Conservation (phyloP, 2,797 vertebrate genomes). For the Eulemur mongoz region DNA sequence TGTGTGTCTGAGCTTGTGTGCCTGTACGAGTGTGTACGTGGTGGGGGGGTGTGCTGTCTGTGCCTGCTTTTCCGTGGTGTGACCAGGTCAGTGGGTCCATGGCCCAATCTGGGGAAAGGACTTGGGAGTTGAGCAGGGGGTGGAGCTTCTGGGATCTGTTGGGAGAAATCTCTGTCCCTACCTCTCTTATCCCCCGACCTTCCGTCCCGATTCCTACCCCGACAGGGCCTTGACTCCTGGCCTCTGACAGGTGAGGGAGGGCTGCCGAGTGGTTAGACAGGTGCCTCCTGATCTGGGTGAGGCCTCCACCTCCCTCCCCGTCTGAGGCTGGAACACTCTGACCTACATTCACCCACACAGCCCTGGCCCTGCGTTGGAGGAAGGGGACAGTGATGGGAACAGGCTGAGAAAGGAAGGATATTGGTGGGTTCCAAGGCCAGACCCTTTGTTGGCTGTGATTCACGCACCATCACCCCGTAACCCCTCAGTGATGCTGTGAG, state of each 20-base stretch:
- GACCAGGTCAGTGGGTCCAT: neutral
- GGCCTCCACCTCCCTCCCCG: neutral
- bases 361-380: neutral
- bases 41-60: accelerated
- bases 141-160: neutral
- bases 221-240: neutral
- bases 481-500: neutral
- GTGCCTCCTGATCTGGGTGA: neutral
- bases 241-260: neutral
- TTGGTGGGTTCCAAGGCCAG: neutral
- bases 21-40: no score
- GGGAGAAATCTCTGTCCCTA: neutral
- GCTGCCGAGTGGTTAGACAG: neutral
- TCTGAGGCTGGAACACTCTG: neutral
- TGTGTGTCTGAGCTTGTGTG: neutral
- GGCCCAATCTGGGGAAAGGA: neutral
- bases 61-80: no score
- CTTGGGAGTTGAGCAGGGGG: neutral
- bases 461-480: neutral
- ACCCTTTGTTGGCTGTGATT: neutral
- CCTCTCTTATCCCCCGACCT: neutral
- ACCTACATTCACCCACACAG: neutral
- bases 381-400: neutral
- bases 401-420: neutral
- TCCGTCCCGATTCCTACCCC: neutral